These are phyloP conservation scores for Acrossocheilus wenchowensis DNA, from an alignment of 2,797 vertebrate species.

Conservation along the genomic window DNA sequence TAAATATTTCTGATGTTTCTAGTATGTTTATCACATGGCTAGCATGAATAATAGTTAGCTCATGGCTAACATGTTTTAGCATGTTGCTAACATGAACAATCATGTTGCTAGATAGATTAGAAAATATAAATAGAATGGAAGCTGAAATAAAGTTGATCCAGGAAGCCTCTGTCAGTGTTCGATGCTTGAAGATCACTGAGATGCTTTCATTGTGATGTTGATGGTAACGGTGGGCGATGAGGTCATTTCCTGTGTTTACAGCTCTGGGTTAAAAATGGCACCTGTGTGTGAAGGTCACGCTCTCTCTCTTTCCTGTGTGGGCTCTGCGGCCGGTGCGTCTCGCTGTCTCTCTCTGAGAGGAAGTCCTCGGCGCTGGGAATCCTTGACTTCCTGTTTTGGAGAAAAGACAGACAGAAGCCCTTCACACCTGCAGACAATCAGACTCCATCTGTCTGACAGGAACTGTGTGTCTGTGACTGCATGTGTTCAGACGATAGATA, in stretches of 20 bases:
- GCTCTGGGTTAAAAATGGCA: slow-evolving; percentile 47
- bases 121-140: neutral
- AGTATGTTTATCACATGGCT: neutral
- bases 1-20: too few relatives aligned
- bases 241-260: slow-evolving; percentile 54
- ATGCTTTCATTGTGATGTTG: neutral
- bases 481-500: neutral
- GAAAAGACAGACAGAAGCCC: neutral
- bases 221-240: neutral
- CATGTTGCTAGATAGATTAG: neutral
- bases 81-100: neutral
- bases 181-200: neutral
- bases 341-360: slow-evolving; percentile 19
- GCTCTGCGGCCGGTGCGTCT: neutral
- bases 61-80: neutral
- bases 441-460: neutral
- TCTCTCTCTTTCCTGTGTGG: neutral
- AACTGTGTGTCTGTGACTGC: slow-evolving; percentile 28
- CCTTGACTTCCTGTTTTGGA: slow-evolving; percentile 51
- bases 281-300: neutral
- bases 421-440: slow-evolving; percentile 7
- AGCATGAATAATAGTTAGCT: neutral
- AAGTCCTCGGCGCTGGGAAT: slow-evolving; percentile 19
- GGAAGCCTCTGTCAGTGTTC: neutral
- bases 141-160: neutral